Percentiles rank a stretch among this genome's conserved stretches.
These are phyloP conservation scores for Eristalis intricaria DNA, from an alignment of 2,888 invertebrate genomes.

Conservation along the genomic window DNA sequence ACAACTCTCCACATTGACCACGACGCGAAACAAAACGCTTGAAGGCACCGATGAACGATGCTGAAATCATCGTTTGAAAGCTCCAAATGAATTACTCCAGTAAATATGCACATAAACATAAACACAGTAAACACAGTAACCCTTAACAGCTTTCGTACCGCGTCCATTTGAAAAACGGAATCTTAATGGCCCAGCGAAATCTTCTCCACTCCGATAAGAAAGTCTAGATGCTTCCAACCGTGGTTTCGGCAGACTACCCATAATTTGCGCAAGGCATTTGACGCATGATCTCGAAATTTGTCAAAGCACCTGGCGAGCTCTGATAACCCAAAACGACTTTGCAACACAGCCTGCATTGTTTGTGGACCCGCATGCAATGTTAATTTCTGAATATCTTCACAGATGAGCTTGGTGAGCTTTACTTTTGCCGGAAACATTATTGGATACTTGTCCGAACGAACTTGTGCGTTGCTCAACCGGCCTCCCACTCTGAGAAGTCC, in stretches of 20 bases:
- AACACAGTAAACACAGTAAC: slow-evolving; percentile 8
- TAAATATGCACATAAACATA: slow-evolving; percentile 17
- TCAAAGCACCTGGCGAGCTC: no score
- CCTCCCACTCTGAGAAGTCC: background rate
- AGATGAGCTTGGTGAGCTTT: no score
- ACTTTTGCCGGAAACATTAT: no score
- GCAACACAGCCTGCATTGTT: no score
- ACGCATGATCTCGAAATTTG: no score
- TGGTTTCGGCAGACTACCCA: background rate
- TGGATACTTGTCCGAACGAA: slow-evolving; percentile 14
- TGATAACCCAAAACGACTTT: no score
- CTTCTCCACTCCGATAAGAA: background rate
- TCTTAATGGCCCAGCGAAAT: no score
- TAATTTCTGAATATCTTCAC: no score
- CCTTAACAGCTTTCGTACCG: no score
- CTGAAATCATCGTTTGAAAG: slow-evolving; percentile 3
- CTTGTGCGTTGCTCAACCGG: background rate
- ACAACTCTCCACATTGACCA: background rate
- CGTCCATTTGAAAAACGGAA: no score
- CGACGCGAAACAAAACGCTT: background rate
- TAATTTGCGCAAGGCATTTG: no score
- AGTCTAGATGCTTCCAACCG: background rate
- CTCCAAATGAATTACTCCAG: slow-evolving; percentile 38
- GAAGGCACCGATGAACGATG: background rate
- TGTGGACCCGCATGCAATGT: no score